phyloP scores from a whole-genome alignment of 1,140 invertebrate species.

The Philaenus spumarius region DNA sequence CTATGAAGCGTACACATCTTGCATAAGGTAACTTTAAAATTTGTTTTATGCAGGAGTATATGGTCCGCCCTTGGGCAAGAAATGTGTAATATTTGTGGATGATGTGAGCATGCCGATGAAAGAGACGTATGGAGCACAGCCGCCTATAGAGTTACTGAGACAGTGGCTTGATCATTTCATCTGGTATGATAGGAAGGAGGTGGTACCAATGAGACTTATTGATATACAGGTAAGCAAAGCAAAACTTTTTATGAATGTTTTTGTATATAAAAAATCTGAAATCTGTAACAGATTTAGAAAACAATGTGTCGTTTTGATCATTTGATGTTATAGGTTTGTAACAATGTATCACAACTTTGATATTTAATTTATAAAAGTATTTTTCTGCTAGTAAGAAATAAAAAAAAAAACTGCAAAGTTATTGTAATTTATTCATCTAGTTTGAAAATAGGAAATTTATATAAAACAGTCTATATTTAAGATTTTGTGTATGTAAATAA shows the following conservation, averaged over 20 bases:
- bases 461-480: too few relatives aligned
- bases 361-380: too few relatives aligned
- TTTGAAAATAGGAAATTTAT: too few relatives aligned
- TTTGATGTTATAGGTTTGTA: too few relatives aligned
- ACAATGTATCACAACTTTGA: too few relatives aligned
- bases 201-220: slow-evolving; percentile 73
- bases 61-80: slow-evolving; percentile 85
- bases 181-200: slow-evolving; percentile 91
- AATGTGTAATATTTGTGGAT: slow-evolving; percentile 87
- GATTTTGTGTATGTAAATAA: too few relatives aligned
- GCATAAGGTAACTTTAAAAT: too few relatives aligned
- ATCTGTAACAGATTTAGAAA: not conserved
- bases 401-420: too few relatives aligned
- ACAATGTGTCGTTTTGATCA: too few relatives aligned
- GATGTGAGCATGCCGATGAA: slow-evolving; percentile 89
- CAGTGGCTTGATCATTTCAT: slow-evolving; percentile 86
- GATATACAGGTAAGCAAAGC: slow-evolving; percentile 64
- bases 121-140: slow-evolving; percentile 76
- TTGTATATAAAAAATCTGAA: not conserved
- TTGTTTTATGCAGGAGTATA: slow-evolving; percentile 71
- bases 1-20: too few relatives aligned
- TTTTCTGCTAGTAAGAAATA: too few relatives aligned
- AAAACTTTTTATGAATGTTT: slow-evolving; percentile 1
- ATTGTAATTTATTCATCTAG: too few relatives aligned
- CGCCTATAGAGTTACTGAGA: slow-evolving; percentile 81